Evolutionary conservation across 2,797 vertebrate species (phyloP), one percentile per base, ranked within the genome.

Genomic region (Cryptoblepharus egeriae): DNA sequence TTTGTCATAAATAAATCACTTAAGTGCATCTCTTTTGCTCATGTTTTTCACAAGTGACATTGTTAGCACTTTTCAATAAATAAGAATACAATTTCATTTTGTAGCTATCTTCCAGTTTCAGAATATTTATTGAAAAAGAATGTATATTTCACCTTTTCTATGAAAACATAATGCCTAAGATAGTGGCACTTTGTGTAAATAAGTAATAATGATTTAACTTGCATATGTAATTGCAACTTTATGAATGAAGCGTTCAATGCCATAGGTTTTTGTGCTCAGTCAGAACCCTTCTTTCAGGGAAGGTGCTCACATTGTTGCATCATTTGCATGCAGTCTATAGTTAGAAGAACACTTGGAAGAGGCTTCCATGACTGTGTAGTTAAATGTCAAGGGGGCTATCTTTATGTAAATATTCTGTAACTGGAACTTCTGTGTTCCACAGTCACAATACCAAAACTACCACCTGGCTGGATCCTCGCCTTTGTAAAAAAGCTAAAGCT

Each of bases 391-490:
- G 39, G 15, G 39, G 26, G 3, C 20, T 5, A 24, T 24, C 32
- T 49, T 64, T 69, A 18, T 88, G 32, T 67, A 55, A 55, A 57
- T 57, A 76, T 76, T 55, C 67, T 88, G 32, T 93, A 87, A 94
- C 39, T 88, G 77, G 32, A 67, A 88, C 0, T 26, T 65, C 82
- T 94, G 89, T 95, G 35, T 89, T 80, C 84, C 91, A 35, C 90
- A 99, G 99, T 92, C 99, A 99, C 89, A 99, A 99, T 94, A 98
- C 97, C 88, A 99, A 99, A 95, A 99, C 99, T 61, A 99, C 99
- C 10, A 99, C 99, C 5, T 99, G 99, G 99, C 94, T 99, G 90
- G 99, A 99, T 93, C 99, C 99, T 10, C 97, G 99, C 30, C 97
- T 99, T 32, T 98, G 98, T 88, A 98, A 97, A 94, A 99, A 98